phyloP scores from a whole-genome alignment of 2,113 vertebrate species.

The Festucalex cinctus region DNA sequence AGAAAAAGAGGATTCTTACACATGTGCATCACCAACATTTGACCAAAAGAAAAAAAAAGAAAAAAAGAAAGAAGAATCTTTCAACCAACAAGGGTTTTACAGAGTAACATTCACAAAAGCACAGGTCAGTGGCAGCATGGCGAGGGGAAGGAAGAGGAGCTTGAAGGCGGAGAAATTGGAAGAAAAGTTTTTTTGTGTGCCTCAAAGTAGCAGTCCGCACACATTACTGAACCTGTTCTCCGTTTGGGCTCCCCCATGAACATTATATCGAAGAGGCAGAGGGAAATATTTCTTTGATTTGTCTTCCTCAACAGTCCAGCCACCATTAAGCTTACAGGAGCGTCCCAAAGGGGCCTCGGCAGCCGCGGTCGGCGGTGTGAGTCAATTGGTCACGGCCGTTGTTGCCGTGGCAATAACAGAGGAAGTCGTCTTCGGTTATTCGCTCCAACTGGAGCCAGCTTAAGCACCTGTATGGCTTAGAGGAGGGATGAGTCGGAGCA shows the following conservation, averaged over 20 bases:
- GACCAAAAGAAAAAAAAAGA: slow-evolving; percentile 82
- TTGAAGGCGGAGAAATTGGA: slow-evolving; percentile 35
- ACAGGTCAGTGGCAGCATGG: slow-evolving; percentile 76
- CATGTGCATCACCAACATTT: slow-evolving; percentile 91
- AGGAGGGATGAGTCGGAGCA: slow-evolving; percentile 5
- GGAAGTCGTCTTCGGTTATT: slow-evolving; percentile 62
- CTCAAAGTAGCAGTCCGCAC: slow-evolving; percentile 81
- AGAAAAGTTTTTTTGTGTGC: slow-evolving; percentile 41
- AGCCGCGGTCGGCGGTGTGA: slow-evolving; percentile 33
- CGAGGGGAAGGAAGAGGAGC: slow-evolving; percentile 29
- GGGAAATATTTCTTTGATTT: slow-evolving; percentile 38
- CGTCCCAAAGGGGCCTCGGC: slow-evolving; percentile 54
- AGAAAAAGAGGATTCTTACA: slow-evolving; percentile 75
- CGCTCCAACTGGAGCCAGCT: slow-evolving; percentile 53
- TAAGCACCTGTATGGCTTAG: slow-evolving; percentile 86
- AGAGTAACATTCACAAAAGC: slow-evolving; percentile 93
- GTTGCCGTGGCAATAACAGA: slow-evolving; percentile 66
- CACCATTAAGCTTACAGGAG: slow-evolving; percentile 50
- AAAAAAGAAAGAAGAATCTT: slow-evolving; percentile 80
- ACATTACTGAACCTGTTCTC: slow-evolving; percentile 73
- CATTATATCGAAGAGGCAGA: neutral
- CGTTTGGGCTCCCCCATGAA: neutral
- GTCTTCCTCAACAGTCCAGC: slow-evolving; percentile 62
- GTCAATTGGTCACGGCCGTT: slow-evolving; percentile 70
- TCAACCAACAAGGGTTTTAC: slow-evolving; percentile 87